These are phyloP conservation scores for Hippocampus abdominalis DNA, from an alignment of 2,113 vertebrate species.

Conservation along the genomic window DNA sequence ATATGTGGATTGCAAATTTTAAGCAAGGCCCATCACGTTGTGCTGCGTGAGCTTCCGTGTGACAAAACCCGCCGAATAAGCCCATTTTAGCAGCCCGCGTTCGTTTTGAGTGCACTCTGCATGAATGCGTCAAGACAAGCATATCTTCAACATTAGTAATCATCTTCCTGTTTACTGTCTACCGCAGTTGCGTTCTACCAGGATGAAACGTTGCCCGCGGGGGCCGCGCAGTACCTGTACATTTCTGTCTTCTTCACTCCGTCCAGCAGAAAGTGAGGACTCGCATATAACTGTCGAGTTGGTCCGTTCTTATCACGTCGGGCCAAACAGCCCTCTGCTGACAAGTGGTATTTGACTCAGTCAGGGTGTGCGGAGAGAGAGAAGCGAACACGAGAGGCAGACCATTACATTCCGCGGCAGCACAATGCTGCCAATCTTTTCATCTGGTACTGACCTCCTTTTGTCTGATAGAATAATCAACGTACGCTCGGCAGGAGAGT, in stretches of 20 bases:
- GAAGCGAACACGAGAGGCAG: conserved; percentile 38
- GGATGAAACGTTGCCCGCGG: conserved; percentile 1
- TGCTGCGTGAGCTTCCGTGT: neutral
- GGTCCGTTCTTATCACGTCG: conserved; percentile 66
- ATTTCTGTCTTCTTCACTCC: conserved; percentile 20
- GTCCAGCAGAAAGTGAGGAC: conserved; percentile 32
- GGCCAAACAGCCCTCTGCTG: conserved; percentile 67
- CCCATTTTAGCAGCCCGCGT: neutral
- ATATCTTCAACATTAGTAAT: neutral
- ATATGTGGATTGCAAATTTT: neutral
- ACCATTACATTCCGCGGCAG: conserved; percentile 53
- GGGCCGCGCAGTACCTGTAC: conserved; percentile 16
- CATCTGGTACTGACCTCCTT: conserved; percentile 45
- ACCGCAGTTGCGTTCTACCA: neutral
- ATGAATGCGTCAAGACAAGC: neutral
- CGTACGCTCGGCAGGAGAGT: conserved; percentile 58
- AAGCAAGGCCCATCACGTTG: neutral
- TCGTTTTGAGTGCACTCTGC: neutral
- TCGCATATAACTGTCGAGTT: conserved; percentile 51
- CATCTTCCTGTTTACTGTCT: conserved; percentile 9
- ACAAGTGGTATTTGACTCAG: conserved; percentile 67
- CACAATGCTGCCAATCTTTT: conserved; percentile 57
- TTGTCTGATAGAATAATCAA: conserved; percentile 69
- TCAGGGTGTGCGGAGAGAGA: conserved; percentile 40
- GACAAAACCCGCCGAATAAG: neutral